Evolutionary conservation across 2,797 vertebrate species (phyloP).

Genomic region (Mus spretus): DNA sequence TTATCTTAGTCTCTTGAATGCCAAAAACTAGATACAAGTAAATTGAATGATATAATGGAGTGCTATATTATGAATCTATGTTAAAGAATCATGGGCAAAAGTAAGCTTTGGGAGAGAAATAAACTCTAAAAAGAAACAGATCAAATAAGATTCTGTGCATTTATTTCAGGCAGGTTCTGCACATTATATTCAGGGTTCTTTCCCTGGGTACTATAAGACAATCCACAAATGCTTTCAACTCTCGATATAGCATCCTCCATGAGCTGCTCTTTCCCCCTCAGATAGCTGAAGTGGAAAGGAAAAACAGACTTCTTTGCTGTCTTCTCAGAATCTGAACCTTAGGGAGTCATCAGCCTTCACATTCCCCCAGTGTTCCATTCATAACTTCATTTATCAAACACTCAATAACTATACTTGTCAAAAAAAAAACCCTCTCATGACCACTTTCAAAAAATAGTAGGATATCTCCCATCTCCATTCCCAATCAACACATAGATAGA

Average conservation of each 20-base stretch:
- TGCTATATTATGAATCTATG: neutral
- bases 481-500: neutral
- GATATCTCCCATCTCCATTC: neutral
- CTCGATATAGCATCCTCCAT: neutral
- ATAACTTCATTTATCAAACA: neutral
- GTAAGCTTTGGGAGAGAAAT: neutral
- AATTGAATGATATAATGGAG: neutral
- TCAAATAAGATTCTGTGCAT: neutral
- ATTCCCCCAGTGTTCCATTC: neutral
- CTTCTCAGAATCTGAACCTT: neutral
- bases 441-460: neutral
- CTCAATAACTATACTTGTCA: neutral
- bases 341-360: neutral
- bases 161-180: neutral
- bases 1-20: neutral
- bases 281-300: neutral
- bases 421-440: neutral
- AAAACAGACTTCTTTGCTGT: neutral
- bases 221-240: neutral
- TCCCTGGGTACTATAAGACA: neutral
- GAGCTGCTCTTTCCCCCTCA: neutral
- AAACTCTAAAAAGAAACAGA: slow-evolving; percentile 25
- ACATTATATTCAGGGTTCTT: neutral
- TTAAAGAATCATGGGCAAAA: neutral
- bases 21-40: neutral